phyloP scores from a whole-genome alignment of 2,888 invertebrate genomes.

The Tyria jacobaeae region DNA sequence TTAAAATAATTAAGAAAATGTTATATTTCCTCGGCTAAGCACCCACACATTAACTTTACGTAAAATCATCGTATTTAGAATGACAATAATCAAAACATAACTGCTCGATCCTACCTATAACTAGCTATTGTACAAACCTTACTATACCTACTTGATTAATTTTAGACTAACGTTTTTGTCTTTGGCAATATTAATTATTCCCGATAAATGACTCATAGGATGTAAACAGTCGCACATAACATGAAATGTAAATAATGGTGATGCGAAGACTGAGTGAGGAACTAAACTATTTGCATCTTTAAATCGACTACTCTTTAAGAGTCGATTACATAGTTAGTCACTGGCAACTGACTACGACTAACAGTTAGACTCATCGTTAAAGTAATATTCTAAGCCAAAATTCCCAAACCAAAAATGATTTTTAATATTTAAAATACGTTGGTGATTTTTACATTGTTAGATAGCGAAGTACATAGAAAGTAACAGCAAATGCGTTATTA shows the following conservation, averaged over 20 bases:
- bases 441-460: not conserved
- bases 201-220: constrained; percentile 49
- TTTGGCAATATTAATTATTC: constrained; percentile 68
- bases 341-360: constrained; percentile 27
- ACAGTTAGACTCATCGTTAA: not conserved
- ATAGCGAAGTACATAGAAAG: not conserved
- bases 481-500: not conserved
- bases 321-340: constrained; percentile 32
- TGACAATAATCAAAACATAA: constrained; percentile 51
- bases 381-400: constrained; percentile 7
- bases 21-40: constrained; percentile 43
- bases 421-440: too few relatives aligned
- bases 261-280: constrained; percentile 31
- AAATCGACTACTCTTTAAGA: constrained; percentile 29
- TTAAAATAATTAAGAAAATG: constrained; percentile 34
- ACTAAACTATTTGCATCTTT: constrained; percentile 30
- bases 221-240: constrained; percentile 50
- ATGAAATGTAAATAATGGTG: constrained; percentile 41
- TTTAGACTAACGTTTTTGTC: constrained; percentile 60
- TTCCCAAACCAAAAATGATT: not conserved
- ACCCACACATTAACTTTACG: constrained; percentile 48
- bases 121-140: constrained; percentile 68
- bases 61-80: constrained; percentile 50
- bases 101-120: constrained; percentile 54
- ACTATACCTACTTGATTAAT: constrained; percentile 60